Evolutionary conservation across 2,797 vertebrate species (phyloP).

Genomic region (Urophycis tenuis): DNA sequence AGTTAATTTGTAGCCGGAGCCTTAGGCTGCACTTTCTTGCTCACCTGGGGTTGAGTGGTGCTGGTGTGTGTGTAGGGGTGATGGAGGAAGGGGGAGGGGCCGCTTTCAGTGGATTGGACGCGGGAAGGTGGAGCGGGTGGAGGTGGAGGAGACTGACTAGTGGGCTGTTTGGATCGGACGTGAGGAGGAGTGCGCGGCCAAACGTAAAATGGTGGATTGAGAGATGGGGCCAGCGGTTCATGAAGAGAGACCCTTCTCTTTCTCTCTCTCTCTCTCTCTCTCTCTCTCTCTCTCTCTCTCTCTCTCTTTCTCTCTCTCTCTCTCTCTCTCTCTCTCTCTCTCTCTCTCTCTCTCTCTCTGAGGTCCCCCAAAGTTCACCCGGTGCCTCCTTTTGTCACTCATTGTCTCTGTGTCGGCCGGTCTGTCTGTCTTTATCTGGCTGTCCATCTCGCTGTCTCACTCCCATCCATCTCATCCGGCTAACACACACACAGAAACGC

Average conservation of each 20-base stretch:
- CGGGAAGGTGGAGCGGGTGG: background rate
- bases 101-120: background rate
- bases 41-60: slow-evolving; percentile 20
- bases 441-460: too few relatives aligned
- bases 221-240: background rate
- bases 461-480: too few relatives aligned
- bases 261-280: background rate
- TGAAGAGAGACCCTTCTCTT: background rate
- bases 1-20: slow-evolving; percentile 60
- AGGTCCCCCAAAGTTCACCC: too few relatives aligned
- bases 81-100: slow-evolving; percentile 29
- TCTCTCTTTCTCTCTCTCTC: background rate
- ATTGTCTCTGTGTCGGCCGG: too few relatives aligned
- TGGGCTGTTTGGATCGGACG: too few relatives aligned
- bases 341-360: background rate
- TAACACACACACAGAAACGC: too few relatives aligned
- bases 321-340: background rate
- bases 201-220: slow-evolving; percentile 11
- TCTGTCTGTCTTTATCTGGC: too few relatives aligned
- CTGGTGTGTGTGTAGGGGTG: slow-evolving; percentile 28
- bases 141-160: background rate
- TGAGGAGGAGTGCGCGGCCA: background rate
- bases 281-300: background rate
- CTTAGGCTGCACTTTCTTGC: background rate
- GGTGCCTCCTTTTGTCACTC: too few relatives aligned